Evolutionary conservation across 23 tunicate genomes (phyloP).

Genomic region (Halocynthia roretzi): DNA sequence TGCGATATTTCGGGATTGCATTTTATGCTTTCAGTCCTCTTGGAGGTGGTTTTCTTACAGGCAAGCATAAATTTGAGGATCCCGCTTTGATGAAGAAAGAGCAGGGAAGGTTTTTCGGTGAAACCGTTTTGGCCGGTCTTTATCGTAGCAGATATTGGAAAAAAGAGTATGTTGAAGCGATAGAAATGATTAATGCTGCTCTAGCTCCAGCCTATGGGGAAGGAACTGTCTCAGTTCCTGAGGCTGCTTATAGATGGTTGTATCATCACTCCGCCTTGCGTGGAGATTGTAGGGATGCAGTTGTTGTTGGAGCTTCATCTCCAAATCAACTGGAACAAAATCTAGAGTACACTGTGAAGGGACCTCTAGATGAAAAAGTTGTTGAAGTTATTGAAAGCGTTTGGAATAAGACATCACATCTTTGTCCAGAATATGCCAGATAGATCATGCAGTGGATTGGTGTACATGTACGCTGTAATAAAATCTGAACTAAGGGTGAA

Average conservation of each 20-base stretch:
- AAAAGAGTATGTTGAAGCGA: conserved; percentile 48
- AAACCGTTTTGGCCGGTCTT: conserved; percentile 18
- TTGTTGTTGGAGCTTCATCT: conserved; percentile 69
- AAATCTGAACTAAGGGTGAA: too few relatives aligned
- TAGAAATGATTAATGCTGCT: conserved; percentile 36
- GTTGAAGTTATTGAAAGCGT: conserved; percentile 29
- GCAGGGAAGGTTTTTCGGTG: conserved; percentile 71
- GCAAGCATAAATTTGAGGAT: conserved; percentile 87
- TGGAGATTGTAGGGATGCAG: conserved; percentile 72
- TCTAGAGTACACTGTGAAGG: conserved; percentile 32
- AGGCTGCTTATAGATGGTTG: conserved; percentile 85
- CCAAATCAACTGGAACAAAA: conserved; percentile 48
- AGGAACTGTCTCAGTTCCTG: conserved; percentile 44
- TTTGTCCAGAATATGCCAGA: conserved; percentile 26
- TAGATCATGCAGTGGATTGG: neutral
- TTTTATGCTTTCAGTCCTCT: conserved; percentile 87
- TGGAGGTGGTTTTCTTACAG: conserved; percentile 85
- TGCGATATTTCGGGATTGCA: conserved; percentile 54
- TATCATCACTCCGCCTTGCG: conserved; percentile 74
- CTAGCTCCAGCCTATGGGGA: conserved; percentile 43
- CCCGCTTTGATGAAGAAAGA: conserved; percentile 23
- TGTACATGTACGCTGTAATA: too few relatives aligned
- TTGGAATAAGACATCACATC: conserved; percentile 19
- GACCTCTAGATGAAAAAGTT: conserved; percentile 58
- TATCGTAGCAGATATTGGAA: conserved; percentile 82